Evolutionary conservation across 1,140 invertebrate species (phyloP).

Genomic region (Halesus radiatus): DNA sequence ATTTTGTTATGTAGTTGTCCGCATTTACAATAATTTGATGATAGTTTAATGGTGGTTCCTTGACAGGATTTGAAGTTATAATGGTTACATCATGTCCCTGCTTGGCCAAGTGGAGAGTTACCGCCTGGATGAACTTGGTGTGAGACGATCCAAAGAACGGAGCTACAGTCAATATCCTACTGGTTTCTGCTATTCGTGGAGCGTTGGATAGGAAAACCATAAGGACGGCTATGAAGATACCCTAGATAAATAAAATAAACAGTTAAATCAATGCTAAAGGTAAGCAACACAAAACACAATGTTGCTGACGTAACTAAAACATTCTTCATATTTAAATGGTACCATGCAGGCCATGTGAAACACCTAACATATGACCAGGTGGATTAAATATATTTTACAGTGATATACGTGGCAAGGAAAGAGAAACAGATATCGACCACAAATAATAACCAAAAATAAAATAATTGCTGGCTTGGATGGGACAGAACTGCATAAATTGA

Average conservation of each 20-base stretch:
- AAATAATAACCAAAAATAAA: no score
- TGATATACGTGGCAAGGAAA: no score
- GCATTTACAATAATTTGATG: conserved; percentile 38
- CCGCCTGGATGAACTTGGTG: conserved; percentile 50
- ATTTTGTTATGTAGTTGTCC: neutral
- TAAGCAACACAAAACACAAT: neutral
- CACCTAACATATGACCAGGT: no score
- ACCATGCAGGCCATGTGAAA: no score
- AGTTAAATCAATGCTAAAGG: neutral
- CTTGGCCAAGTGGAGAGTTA: conserved; percentile 50
- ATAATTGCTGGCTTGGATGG: no score
- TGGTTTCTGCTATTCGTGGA: neutral
- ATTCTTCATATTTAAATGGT: no score
- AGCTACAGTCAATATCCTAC: conserved; percentile 44
- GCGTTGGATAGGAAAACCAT: neutral
- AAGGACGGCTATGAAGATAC: neutral
- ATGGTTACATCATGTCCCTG: conserved; percentile 59
- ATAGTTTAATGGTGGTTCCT: conserved; percentile 50
- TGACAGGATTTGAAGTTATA: conserved; percentile 48
- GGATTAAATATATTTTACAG: no score
- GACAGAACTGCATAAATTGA: no score
- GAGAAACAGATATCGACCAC: no score
- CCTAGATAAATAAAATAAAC: no score
- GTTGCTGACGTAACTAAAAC: no score
- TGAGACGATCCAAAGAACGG: conserved; percentile 57